Percentiles rank a stretch among this genome's conserved stretches.
phyloP scores from a whole-genome alignment of 2,113 vertebrate genomes.

The Malurus elegans region DNA sequence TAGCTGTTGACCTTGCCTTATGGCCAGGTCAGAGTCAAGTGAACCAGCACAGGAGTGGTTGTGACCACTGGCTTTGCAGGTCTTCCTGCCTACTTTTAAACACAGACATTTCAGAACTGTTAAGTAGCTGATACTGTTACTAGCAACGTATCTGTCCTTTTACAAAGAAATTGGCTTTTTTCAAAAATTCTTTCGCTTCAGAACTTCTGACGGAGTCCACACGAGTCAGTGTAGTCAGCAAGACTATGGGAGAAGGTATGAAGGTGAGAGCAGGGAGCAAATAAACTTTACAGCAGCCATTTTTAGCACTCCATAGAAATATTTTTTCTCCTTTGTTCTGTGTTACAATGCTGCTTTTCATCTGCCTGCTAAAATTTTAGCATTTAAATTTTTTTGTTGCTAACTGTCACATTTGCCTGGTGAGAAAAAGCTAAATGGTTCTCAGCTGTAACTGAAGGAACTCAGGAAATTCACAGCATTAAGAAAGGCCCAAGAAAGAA shows the following conservation, averaged over 20 bases:
- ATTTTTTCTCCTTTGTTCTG: not conserved
- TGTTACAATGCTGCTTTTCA: not conserved
- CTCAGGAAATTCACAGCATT: not conserved
- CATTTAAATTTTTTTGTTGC: not conserved
- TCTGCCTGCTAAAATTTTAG: not conserved
- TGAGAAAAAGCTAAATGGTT: not conserved
- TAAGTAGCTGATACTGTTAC: not conserved
- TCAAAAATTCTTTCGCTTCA: not conserved
- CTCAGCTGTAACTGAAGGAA: not conserved
- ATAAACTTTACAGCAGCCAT: not conserved
- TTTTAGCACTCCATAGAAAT: not conserved
- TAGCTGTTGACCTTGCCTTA: not conserved
- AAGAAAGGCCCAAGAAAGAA: not conserved
- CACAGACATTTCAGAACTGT: not conserved
- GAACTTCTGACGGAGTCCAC: not conserved
- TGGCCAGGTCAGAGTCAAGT: not conserved
- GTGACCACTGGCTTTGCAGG: not conserved
- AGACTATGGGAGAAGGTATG: not conserved
- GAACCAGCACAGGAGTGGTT: rapidly evolving
- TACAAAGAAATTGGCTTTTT: not conserved
- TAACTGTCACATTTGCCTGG: not conserved
- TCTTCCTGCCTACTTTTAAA: not conserved
- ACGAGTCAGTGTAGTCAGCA: not conserved
- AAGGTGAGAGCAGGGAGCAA: not conserved
- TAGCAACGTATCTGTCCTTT: not conserved